Evolutionary conservation across 2,113 vertebrate genomes (phyloP), one percentile per base, ranked within the genome.

Genomic region (Gobio gobio): DNA sequence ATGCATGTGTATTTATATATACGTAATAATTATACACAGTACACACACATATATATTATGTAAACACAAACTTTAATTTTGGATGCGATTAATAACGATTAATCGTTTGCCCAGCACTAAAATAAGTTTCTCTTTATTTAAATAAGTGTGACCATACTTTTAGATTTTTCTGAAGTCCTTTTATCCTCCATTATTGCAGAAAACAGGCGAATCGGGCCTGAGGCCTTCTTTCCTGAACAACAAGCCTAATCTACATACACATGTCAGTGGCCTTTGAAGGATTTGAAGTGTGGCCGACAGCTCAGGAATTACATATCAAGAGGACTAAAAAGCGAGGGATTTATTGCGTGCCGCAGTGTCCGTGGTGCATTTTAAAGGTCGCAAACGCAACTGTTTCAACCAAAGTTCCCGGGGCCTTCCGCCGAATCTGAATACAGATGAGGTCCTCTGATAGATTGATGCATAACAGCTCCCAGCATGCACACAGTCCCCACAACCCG

Each of bases 381-480:
- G 90, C 86, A 76, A 84, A 58, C 91, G 92, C 90, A 90, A 84
- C 86, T 7, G 73, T 79, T 87, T 85, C 82, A 89, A 85, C 90
- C 87, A 86, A 86, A 24, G 86, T 88, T 87, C 88, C 74, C 3
- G 12, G 75, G 87, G 89, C 89, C 88, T 89, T 59, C 58, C 84
- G 78, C 85, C 80, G 80, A 84, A 93, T 94, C 91, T 92, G 91
- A 94, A 93, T 93, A 91, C 89, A 90, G 92, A 94, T 92, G 89
- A 92, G 92, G 87, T 49, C 45, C 78, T 78, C 86, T 95, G 95
- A 94, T 93, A 93, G 93, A 94, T 94, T 94, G 93, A 95, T 93
- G 93, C 89, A 92, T 94, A 95, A 95, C 94, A 91, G 88, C 87
- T 90, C 89, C 51, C 86, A 93, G 91, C 94, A 93, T 92, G 88